Conservation (phyloP, 1,140 invertebrate species). For the Acromyrmex heyeri region DNA sequence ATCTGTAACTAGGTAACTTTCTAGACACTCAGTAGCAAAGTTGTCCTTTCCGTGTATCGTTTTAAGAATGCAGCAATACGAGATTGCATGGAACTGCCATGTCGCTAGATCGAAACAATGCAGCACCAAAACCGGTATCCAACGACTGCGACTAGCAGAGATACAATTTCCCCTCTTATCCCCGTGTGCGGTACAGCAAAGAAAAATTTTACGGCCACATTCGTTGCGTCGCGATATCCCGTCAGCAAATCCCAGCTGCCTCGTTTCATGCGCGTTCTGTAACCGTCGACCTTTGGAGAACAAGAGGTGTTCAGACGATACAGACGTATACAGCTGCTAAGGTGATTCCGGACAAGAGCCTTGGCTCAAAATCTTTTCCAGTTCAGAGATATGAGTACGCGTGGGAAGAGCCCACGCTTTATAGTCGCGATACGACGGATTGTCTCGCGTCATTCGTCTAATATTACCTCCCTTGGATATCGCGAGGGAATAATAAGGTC, state of each 20-base stretch:
- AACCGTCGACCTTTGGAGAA: constrained; percentile 39
- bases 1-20: no score
- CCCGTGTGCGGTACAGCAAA: not conserved
- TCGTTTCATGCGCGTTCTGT: constrained; percentile 23
- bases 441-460: constrained; percentile 54
- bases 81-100: constrained; percentile 19
- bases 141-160: not conserved
- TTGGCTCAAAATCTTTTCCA: constrained; percentile 62
- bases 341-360: constrained; percentile 54
- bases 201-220: constrained; percentile 33
- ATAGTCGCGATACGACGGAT: constrained; percentile 21
- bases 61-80: constrained; percentile 26
- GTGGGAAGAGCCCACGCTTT: constrained; percentile 34
- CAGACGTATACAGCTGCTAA: constrained; percentile 3
- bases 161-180: constrained; percentile 37
- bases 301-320: not conserved
- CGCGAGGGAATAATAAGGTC: constrained; percentile 60
- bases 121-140: constrained; percentile 50
- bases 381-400: constrained; percentile 14
- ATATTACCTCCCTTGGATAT: constrained; percentile 8
- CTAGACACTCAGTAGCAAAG: no score
- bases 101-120: constrained; percentile 37
- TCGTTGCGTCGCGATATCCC: constrained; percentile 33
- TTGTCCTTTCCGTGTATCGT: not conserved
- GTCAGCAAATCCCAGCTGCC: constrained; percentile 10